Conservation (phyloP, 2,113 vertebrate species). For the Rhinolophus sinicus region DNA sequence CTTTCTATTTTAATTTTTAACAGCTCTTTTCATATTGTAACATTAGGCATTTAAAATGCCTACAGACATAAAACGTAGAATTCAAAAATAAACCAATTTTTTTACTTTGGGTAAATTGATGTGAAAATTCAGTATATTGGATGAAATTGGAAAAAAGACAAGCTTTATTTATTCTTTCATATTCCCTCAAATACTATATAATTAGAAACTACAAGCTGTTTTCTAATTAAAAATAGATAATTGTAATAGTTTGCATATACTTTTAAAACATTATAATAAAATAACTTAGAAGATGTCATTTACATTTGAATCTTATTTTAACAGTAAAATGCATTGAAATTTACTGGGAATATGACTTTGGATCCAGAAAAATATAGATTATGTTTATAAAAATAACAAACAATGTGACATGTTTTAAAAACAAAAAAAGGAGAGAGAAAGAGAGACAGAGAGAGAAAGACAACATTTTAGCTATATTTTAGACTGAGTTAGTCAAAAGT, state of each 20-base stretch:
- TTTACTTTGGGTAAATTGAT: not conserved
- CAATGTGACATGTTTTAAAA: conserved; percentile 20
- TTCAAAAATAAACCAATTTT: not conserved
- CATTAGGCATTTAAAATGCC: not conserved
- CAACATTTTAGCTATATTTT: conserved; percentile 23
- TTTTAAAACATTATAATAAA: conserved; percentile 10
- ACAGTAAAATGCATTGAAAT: not conserved
- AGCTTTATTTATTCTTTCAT: not conserved
- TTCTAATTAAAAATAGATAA: not conserved
- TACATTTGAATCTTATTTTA: conserved; percentile 40
- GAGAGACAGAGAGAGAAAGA: not conserved
- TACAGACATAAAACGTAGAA: not conserved
- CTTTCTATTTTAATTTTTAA: conserved; percentile 34
- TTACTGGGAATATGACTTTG: not conserved
- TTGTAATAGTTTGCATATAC: not conserved
- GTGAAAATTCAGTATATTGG: not conserved
- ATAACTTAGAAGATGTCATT: not conserved
- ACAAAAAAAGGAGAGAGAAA: not conserved
- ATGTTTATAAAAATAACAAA: not conserved
- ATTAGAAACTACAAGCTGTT: not conserved
- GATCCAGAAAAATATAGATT: not conserved
- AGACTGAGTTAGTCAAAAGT: not conserved
- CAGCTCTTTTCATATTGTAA: not conserved
- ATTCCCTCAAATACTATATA: not conserved
- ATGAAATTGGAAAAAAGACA: not conserved